Evolutionary conservation across 2,113 vertebrate species (phyloP), one percentile per base, ranked within the genome.

Genomic region (Kryptolebias marmoratus): DNA sequence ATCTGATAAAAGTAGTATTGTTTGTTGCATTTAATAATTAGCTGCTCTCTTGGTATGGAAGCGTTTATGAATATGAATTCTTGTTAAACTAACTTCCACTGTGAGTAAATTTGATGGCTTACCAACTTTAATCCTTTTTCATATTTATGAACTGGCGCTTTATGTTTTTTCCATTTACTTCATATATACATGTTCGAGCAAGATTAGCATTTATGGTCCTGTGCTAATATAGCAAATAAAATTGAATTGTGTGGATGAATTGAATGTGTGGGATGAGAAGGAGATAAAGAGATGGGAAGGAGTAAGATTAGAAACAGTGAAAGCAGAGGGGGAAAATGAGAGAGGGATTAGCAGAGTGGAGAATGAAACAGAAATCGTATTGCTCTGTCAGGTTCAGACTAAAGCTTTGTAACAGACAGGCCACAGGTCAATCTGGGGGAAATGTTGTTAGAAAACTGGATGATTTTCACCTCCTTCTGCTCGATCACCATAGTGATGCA

Each of bases 81-180:
- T 77, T 73, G 61, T 48, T 31, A 73, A 85, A 76, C 50, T 47
- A 68, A 57, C 73, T 81, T 76, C 64, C 64, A 53, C 69, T 50
- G 42, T 5, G 15, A 69, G 65, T 75, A 69, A 73, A 85, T 80
- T 62, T 75, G 71, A 84, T 60, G 14, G 76, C 69, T 85, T 88
- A 80, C 72, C 73, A 77, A 80, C 69, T 81, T 81, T 71, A 87
- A 90, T 89, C 87, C 86, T 82, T 75, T 65, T 84, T 90, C 75
- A 83, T 87, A 91, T 88, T 86, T 86, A 88, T 73, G 31, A 56
- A 22, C 63, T 75, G 66, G 73, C 76, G 63, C 81, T 78, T 88
- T 82, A 77, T 81, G 56, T 79, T 81, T 82, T 81, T 85, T 65
- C 36, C 48, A 73, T 87, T 82, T 79, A 71, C 79, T 87, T 76